Conservation (phyloP, 2,888 invertebrate genomes). For the Melinaea menophilus region DNA sequence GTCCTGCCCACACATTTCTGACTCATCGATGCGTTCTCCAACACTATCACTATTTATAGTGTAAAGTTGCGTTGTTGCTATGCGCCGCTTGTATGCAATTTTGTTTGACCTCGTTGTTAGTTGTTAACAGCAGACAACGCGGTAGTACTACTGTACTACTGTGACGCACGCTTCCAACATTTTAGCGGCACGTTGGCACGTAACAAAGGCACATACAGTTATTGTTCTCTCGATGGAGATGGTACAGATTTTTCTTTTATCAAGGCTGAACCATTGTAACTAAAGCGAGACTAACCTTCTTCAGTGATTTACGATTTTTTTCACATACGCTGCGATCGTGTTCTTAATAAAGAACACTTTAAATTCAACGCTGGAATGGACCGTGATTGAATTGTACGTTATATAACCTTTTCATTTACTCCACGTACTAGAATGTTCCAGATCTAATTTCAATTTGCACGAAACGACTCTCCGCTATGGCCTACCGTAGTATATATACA, state of each 20-base stretch:
- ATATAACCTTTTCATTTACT: constrained; percentile 57
- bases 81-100: constrained; percentile 23
- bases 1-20: constrained; percentile 28
- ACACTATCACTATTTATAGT: background rate
- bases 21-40: constrained; percentile 36
- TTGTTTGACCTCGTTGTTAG: constrained; percentile 42
- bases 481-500: constrained; percentile 39
- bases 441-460: constrained; percentile 66
- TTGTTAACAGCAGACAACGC: constrained; percentile 37
- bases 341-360: no score
- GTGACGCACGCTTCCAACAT: constrained; percentile 51
- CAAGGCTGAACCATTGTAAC: constrained; percentile 45
- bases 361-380: background rate
- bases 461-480: constrained; percentile 53
- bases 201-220: constrained; percentile 50
- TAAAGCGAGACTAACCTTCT: constrained; percentile 37
- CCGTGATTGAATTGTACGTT: constrained; percentile 23
- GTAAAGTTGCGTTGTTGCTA: constrained; percentile 2
- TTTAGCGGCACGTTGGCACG: constrained; percentile 53
- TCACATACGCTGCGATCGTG: constrained; percentile 35
- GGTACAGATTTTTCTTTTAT: constrained; percentile 47
- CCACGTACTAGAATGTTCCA: constrained; percentile 47
- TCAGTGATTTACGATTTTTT: constrained; percentile 48
- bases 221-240: constrained; percentile 54
- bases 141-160: constrained; percentile 29